These are phyloP conservation scores for Mormoops blainvillei DNA, from an alignment of 2,113 vertebrate species.

Conservation along the genomic window DNA sequence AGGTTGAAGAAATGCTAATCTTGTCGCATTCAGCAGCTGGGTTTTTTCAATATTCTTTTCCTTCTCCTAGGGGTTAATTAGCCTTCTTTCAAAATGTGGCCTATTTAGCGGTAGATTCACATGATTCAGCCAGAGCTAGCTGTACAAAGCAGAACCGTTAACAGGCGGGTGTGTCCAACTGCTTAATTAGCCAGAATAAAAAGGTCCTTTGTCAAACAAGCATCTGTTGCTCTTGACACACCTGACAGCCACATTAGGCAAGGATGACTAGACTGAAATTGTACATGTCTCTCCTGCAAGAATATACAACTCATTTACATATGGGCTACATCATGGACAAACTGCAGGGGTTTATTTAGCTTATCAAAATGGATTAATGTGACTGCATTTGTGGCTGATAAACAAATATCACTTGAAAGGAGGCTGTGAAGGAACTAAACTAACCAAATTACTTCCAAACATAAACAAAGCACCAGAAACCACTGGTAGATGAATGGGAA, in stretches of 20 bases:
- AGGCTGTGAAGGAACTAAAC: slow-evolving; percentile 51
- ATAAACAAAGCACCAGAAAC: slow-evolving; percentile 58
- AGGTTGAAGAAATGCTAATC: slow-evolving; percentile 76
- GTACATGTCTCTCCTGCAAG: slow-evolving; percentile 61
- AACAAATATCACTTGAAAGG: slow-evolving; percentile 70
- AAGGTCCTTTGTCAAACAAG: slow-evolving; percentile 80
- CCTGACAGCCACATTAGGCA: slow-evolving; percentile 80
- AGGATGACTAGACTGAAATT: slow-evolving; percentile 76
- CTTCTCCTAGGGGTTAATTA: slow-evolving; percentile 79
- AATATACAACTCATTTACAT: slow-evolving; percentile 67
- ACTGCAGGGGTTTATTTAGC: slow-evolving; percentile 65
- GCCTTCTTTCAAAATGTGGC: slow-evolving; percentile 77
- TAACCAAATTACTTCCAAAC: slow-evolving; percentile 60
- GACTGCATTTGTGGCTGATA: slow-evolving; percentile 64
- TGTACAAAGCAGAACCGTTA: slow-evolving; percentile 78
- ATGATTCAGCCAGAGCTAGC: slow-evolving; percentile 70
- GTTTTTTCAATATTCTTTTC: slow-evolving; percentile 71
- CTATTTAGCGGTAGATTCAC: slow-evolving; percentile 77
- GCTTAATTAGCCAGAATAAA: slow-evolving; percentile 84
- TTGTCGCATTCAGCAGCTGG: slow-evolving; percentile 81
- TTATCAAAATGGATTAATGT: slow-evolving; percentile 70
- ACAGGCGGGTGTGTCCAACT: slow-evolving; percentile 78
- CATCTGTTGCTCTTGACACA: slow-evolving; percentile 81
- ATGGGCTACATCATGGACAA: slow-evolving; percentile 49
- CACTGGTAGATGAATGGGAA: not conserved